Conservation (phyloP, 2,113 vertebrate species). For the Corythoichthys intestinalis region DNA sequence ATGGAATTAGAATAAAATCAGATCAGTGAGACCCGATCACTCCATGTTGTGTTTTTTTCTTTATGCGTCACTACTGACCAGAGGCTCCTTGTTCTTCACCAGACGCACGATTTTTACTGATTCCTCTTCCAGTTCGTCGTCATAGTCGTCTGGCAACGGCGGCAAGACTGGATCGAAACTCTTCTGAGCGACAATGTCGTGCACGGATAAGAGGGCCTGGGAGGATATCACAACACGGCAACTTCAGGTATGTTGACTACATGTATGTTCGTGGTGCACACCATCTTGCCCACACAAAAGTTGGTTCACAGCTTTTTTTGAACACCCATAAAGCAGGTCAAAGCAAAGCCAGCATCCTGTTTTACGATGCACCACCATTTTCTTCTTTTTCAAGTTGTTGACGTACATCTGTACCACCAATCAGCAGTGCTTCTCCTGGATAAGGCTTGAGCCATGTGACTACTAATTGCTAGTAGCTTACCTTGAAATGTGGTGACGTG, state of each 20-base stretch:
- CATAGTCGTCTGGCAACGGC: constrained; percentile 85
- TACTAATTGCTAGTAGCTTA: constrained; percentile 40
- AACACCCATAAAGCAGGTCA: too few relatives aligned
- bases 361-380: too few relatives aligned
- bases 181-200: constrained; percentile 95
- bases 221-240: neutral
- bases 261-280: neutral
- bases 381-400: too few relatives aligned
- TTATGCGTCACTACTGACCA: constrained; percentile 71
- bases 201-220: constrained; percentile 89
- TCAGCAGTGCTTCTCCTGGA: neutral
- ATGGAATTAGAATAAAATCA: neutral
- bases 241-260: neutral
- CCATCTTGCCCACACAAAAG: too few relatives aligned
- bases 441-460: neutral
- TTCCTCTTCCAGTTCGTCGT: constrained; percentile 92
- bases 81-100: constrained; percentile 95
- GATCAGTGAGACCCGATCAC: neutral
- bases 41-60: too few relatives aligned
- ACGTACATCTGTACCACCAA: neutral
- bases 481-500: constrained; percentile 89
- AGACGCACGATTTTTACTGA: constrained; percentile 94
- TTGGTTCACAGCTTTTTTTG: too few relatives aligned
- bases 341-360: neutral
- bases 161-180: constrained; percentile 93